These are phyloP conservation scores for Chloebia gouldiae DNA, from an alignment of 2,113 vertebrate species.

Conservation along the genomic window DNA sequence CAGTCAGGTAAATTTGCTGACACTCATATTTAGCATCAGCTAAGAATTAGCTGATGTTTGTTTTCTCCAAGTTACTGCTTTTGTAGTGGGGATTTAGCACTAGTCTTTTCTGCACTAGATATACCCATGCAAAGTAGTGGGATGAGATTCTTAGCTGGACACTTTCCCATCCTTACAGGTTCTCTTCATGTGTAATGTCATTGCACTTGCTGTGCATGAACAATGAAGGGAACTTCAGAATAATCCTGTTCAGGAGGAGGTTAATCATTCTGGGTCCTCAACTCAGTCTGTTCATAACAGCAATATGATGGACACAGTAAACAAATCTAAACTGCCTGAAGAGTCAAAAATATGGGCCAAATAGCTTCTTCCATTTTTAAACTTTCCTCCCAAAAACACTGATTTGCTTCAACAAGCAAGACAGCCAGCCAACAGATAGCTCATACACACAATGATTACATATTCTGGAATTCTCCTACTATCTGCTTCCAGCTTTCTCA, in stretches of 20 bases:
- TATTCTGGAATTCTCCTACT: neutral
- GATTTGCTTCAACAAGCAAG: neutral
- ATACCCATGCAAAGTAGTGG: neutral
- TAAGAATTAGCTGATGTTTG: neutral
- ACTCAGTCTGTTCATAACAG: neutral
- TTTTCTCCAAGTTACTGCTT: neutral
- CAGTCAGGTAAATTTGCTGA: neutral
- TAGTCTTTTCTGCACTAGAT: neutral
- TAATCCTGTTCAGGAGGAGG: neutral
- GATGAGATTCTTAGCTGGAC: neutral
- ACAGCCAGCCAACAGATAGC: neutral
- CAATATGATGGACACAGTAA: neutral
- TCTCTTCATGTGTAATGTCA: neutral
- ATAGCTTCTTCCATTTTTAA: neutral
- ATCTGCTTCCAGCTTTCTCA: neutral
- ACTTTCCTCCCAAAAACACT: neutral
- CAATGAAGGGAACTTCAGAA: neutral
- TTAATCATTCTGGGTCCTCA: neutral
- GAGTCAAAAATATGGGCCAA: neutral
- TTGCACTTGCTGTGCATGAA: neutral
- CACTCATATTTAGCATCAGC: neutral
- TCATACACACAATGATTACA: accelerated
- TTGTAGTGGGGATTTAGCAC: neutral
- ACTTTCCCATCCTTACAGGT: neutral
- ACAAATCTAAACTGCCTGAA: neutral